phyloP scores from a whole-genome alignment of 2,113 vertebrate species.

The Xiphophorus hellerii region DNA sequence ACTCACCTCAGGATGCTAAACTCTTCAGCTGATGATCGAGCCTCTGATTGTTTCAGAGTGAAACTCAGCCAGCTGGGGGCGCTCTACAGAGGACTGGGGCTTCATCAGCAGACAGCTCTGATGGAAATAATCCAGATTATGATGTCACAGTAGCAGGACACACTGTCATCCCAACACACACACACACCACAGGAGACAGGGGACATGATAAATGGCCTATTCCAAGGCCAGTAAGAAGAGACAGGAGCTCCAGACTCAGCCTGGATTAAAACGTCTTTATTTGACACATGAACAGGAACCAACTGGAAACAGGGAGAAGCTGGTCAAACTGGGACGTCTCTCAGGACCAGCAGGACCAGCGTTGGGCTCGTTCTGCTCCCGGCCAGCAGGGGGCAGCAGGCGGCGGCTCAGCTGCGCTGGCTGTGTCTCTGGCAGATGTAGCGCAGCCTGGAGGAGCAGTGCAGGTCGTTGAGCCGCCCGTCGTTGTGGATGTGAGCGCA shows the following conservation, averaged over 20 bases:
- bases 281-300: not conserved
- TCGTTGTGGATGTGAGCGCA: constrained; percentile 46
- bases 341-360: no score
- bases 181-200: not conserved
- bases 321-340: no score
- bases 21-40: no score
- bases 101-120: no score
- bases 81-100: not conserved
- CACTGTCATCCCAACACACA: no score
- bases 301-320: no score
- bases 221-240: not conserved
- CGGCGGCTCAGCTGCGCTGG: not conserved
- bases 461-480: constrained; percentile 60
- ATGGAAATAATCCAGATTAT: no score
- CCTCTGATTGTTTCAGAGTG: not conserved
- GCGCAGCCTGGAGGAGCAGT: constrained; percentile 38
- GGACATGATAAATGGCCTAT: not conserved
- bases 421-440: constrained; percentile 58
- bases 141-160: not conserved
- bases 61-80: no score
- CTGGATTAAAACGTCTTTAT: not conserved
- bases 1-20: no score
- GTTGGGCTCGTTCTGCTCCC: no score
- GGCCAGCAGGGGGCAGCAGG: no score
- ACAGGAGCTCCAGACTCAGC: not conserved